Evolutionary conservation across 2,888 invertebrate genomes (phyloP).

Genomic region (Minunthozetes semirufus): DNA sequence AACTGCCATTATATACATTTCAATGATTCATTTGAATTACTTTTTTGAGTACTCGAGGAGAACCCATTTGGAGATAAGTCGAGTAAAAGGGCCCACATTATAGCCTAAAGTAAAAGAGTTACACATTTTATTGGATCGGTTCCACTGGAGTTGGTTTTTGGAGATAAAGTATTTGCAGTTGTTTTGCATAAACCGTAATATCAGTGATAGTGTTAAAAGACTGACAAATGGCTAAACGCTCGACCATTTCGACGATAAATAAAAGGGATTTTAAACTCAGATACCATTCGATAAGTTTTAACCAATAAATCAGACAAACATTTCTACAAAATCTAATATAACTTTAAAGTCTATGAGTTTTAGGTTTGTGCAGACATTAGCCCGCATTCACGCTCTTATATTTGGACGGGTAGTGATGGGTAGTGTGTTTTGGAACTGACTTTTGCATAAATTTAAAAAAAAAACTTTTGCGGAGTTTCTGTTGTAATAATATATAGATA

Average conservation of each 20-base stretch:
- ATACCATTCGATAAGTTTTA: constrained; percentile 24
- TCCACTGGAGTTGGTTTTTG: constrained; percentile 26
- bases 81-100: constrained; percentile 25
- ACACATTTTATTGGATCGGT: constrained; percentile 27
- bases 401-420: background rate
- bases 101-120: constrained; percentile 33
- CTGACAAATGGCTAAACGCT: constrained; percentile 21
- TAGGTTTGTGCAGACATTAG: background rate
- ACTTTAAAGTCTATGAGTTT: constrained; percentile 1
- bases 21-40: constrained; percentile 29
- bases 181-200: constrained; percentile 28
- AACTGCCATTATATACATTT: constrained; percentile 30
- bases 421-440: too few relatives aligned
- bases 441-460: constrained; percentile 27
- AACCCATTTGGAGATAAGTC: constrained; percentile 27
- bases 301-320: constrained; percentile 29
- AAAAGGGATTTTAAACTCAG: constrained; percentile 21
- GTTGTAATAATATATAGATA: background rate
- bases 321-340: constrained; percentile 22
- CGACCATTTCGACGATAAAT: background rate
- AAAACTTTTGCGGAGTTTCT: background rate
- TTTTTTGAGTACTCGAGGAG: constrained; percentile 28
- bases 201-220: constrained; percentile 22
- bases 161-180: constrained; percentile 27
- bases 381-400: constrained; percentile 16